These are phyloP conservation scores for Morpho deidamia DNA, from an alignment of 2,888 invertebrate species.

Conservation along the genomic window DNA sequence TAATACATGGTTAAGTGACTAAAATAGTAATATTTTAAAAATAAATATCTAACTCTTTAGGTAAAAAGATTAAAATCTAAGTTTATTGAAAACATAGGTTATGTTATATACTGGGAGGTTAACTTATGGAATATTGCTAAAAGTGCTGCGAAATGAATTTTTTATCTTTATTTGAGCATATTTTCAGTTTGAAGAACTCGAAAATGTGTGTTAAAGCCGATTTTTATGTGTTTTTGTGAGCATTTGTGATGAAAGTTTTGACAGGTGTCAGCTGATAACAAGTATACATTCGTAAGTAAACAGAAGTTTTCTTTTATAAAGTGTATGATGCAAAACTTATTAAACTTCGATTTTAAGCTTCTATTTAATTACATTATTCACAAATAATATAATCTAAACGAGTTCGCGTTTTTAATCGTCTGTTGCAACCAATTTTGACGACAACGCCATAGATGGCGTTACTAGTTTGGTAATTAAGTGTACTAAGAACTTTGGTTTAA, in stretches of 20 bases:
- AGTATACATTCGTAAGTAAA: slow-evolving; percentile 12
- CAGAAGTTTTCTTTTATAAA: neutral
- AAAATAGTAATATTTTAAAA: neutral
- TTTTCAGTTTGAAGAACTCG: slow-evolving; percentile 29
- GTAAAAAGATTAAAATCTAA: neutral
- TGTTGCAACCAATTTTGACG: slow-evolving; percentile 5
- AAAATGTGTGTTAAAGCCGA: slow-evolving; percentile 37
- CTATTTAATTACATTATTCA: too few species aligned
- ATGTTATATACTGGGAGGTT: slow-evolving; percentile 35
- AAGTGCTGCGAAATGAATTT: slow-evolving; percentile 43
- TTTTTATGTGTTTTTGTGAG: slow-evolving; percentile 58
- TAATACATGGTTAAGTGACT: too few species aligned
- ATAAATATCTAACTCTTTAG: neutral
- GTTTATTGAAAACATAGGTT: slow-evolving; percentile 42
- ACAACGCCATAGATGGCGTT: slow-evolving; percentile 47
- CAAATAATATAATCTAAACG: too few species aligned
- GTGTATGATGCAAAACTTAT: too few species aligned
- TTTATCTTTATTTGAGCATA: slow-evolving; percentile 32
- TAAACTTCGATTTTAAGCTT: too few species aligned
- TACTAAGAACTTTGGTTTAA: too few species aligned
- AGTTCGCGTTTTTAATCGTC: slow-evolving; percentile 1
- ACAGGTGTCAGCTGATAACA: slow-evolving; percentile 65
- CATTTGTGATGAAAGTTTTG: slow-evolving; percentile 72
- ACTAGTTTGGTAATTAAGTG: slow-evolving; percentile 6
- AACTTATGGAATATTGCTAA: slow-evolving; percentile 64